Percentiles rank a stretch among this genome's conserved stretches.
Evolutionary conservation across 2,113 vertebrate genomes (phyloP).

Genomic region (Thalassoma bifasciatum): DNA sequence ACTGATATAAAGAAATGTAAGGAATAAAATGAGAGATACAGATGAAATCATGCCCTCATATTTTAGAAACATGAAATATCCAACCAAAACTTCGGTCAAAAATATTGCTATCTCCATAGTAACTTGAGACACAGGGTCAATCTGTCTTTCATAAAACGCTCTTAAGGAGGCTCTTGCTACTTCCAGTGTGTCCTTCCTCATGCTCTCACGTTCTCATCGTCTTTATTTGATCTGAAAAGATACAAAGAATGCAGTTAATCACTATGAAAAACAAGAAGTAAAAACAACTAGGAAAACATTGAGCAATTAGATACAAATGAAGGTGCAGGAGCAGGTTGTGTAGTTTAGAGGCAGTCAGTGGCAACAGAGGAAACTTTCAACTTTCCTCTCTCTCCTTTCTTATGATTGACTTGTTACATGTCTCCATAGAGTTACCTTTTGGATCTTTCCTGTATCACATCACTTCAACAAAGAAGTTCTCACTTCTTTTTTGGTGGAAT

Average conservation of each 20-base stretch:
- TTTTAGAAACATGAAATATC: neutral
- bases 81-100: neutral
- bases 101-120: slow-evolving; percentile 5
- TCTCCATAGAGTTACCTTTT: too few species aligned
- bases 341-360: neutral
- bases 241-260: neutral
- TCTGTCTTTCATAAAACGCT: neutral
- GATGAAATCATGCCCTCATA: neutral
- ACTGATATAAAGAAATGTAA: neutral
- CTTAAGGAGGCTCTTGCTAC: slow-evolving; percentile 1
- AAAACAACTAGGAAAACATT: too few species aligned
- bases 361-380: too few species aligned
- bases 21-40: neutral
- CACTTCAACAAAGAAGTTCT: too few species aligned
- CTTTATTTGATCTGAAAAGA: slow-evolving; percentile 83
- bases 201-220: slow-evolving; percentile 79
- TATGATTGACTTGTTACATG: too few species aligned
- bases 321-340: neutral
- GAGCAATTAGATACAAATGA: neutral
- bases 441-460: too few species aligned
- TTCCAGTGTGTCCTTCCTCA: slow-evolving; percentile 19
- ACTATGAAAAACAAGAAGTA: neutral
- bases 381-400: too few species aligned
- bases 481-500: too few species aligned
- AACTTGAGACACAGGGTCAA: slow-evolving; percentile 32